Conservation (phyloP, 2,113 vertebrate genomes). For the Lynx canadensis region DNA sequence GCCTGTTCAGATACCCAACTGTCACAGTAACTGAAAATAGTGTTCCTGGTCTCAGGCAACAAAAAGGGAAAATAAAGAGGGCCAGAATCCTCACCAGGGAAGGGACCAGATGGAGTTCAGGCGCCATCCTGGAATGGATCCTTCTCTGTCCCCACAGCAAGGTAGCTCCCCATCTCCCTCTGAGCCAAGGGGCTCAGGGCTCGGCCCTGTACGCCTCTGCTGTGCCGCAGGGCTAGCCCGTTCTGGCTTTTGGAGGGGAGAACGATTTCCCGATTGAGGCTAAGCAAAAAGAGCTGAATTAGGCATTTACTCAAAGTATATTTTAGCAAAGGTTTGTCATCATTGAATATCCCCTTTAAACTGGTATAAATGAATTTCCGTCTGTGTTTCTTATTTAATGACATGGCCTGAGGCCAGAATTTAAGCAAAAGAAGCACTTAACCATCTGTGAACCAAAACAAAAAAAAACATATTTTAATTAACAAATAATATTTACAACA, state of each 20-base stretch:
- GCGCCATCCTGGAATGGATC: neutral
- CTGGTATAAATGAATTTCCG: neutral
- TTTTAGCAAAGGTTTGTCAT: slow-evolving; percentile 34
- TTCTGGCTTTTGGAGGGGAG: neutral
- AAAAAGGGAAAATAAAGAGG: too few species aligned
- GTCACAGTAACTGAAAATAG: neutral
- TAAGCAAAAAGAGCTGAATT: neutral
- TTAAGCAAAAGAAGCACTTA: neutral
- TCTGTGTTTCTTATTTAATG: neutral
- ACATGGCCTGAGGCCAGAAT: neutral
- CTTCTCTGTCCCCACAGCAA: too few species aligned
- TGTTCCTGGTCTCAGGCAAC: neutral
- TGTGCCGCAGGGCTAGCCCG: neutral
- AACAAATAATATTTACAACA: neutral
- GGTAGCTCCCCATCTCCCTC: accelerated
- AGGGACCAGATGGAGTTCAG: neutral
- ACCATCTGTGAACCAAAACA: neutral
- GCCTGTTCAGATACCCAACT: neutral
- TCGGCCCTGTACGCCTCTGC: neutral
- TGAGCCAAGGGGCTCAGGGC: accelerated
- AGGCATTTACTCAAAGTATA: neutral
- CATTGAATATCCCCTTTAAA: slow-evolving; percentile 16
- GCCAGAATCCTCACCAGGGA: neutral
- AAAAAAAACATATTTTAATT: neutral
- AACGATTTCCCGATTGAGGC: neutral